Conservation (phyloP, 1,140 invertebrate genomes). For the Cotesia chilonis region DNA sequence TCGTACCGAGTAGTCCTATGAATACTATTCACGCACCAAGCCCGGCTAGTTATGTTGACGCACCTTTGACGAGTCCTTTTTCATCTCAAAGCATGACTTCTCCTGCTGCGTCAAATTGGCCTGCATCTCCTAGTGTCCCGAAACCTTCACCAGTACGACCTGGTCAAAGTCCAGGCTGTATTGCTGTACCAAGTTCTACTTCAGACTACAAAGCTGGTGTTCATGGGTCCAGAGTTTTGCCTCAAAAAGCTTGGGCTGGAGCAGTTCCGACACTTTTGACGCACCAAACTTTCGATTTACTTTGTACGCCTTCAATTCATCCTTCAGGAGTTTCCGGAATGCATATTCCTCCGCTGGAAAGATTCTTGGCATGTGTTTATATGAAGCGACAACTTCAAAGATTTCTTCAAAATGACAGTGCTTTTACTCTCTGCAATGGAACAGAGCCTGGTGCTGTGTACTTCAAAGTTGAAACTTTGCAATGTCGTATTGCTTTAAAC, state of each 20-base stretch:
- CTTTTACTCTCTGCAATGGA: slow-evolving; percentile 73
- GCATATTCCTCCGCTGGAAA: slow-evolving; percentile 80
- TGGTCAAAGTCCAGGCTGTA: slow-evolving; percentile 71
- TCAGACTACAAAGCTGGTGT: slow-evolving; percentile 68
- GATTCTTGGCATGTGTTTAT: slow-evolving; percentile 92
- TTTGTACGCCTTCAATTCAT: slow-evolving; percentile 81
- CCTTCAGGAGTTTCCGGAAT: slow-evolving; percentile 76
- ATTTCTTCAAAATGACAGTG: slow-evolving; percentile 83
- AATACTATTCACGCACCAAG: slow-evolving; percentile 81
- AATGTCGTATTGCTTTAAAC: slow-evolving; percentile 86
- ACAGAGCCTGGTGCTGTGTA: slow-evolving; percentile 86
- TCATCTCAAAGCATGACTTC: slow-evolving; percentile 76
- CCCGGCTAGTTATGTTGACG: slow-evolving; percentile 76
- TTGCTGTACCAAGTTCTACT: slow-evolving; percentile 69
- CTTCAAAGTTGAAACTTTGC: slow-evolving; percentile 86
- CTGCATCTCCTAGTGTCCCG: slow-evolving; percentile 86
- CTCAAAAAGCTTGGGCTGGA: slow-evolving; percentile 88
- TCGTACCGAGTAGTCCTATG: slow-evolving; percentile 81
- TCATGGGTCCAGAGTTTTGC: slow-evolving; percentile 75
- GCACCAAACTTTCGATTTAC: slow-evolving; percentile 85
- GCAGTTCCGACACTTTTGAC: slow-evolving; percentile 90
- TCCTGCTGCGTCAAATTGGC: slow-evolving; percentile 83
- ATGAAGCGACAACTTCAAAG: slow-evolving; percentile 86
- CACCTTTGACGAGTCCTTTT: slow-evolving; percentile 69
- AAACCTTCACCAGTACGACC: slow-evolving; percentile 83